Conservation (phyloP, 2,888 invertebrate species). For the Chrysolina haemoptera region DNA sequence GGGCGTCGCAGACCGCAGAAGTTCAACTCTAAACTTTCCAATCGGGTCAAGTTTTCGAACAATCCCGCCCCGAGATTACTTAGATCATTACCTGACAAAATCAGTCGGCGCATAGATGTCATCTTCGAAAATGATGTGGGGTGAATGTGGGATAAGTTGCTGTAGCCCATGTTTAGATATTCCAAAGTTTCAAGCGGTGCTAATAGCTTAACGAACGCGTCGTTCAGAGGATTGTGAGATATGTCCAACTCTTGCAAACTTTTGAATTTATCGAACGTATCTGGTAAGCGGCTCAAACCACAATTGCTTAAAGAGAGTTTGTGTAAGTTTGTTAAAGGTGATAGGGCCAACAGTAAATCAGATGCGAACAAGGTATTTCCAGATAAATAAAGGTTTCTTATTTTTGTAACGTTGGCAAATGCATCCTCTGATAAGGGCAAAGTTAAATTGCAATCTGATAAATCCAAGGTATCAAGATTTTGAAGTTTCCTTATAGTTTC, state of each 20-base stretch:
- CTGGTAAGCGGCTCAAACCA: slow-evolving; percentile 76
- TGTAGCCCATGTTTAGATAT: slow-evolving; percentile 82
- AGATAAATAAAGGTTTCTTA: slow-evolving; percentile 77
- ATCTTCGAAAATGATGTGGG: slow-evolving; percentile 79
- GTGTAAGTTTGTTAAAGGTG: slow-evolving; percentile 77
- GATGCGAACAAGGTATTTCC: slow-evolving; percentile 80
- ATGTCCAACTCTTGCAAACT: slow-evolving; percentile 79
- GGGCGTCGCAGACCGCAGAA: slow-evolving; percentile 78
- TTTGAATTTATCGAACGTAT: slow-evolving; percentile 78
- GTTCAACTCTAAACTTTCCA: slow-evolving; percentile 79
- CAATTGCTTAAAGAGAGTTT: slow-evolving; percentile 79
- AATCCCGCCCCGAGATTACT: slow-evolving; percentile 78
- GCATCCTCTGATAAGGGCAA: slow-evolving; percentile 79
- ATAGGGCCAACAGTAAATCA: slow-evolving; percentile 78
- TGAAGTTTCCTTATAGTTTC: slow-evolving; percentile 77
- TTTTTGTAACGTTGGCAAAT: slow-evolving; percentile 78
- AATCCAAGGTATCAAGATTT: slow-evolving; percentile 77
- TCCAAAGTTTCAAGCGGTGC: slow-evolving; percentile 78
- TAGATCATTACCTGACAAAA: slow-evolving; percentile 80
- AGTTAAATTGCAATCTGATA: slow-evolving; percentile 79
- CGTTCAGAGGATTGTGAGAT: slow-evolving; percentile 79
- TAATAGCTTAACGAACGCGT: slow-evolving; percentile 78
- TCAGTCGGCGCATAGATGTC: slow-evolving; percentile 77
- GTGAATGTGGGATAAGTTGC: slow-evolving; percentile 77
- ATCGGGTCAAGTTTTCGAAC: slow-evolving; percentile 78